Evolutionary conservation across 2,888 invertebrate genomes (phyloP).

Genomic region (Neelides folsomi): DNA sequence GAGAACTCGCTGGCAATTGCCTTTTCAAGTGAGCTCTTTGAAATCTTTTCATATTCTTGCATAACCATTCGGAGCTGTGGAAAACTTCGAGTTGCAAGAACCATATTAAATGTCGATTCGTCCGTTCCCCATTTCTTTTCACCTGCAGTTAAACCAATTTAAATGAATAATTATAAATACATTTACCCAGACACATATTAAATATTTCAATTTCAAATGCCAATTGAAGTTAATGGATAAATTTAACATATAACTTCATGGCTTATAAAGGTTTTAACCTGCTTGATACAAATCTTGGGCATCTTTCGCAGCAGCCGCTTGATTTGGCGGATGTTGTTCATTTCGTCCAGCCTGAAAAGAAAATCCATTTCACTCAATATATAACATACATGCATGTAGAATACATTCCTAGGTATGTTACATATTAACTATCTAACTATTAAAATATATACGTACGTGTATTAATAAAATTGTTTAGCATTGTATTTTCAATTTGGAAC

Average conservation of each 20-base stretch:
- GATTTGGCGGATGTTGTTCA: conserved; percentile 63
- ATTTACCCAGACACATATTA: too few relatives aligned
- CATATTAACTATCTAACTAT: too few relatives aligned
- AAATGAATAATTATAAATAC: background rate
- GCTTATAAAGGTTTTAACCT: conserved; percentile 42
- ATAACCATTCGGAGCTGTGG: conserved; percentile 74
- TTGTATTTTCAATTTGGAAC: too few relatives aligned
- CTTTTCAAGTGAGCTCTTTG: conserved; percentile 54
- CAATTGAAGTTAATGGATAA: too few relatives aligned
- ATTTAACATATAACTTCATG: too few relatives aligned
- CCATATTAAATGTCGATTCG: conserved; percentile 70
- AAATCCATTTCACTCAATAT: background rate
- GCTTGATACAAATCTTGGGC: conserved; percentile 64
- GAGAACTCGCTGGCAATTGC: conserved; percentile 73
- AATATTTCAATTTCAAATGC: too few relatives aligned
- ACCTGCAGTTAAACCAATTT: conserved; percentile 36
- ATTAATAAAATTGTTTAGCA: too few relatives aligned
- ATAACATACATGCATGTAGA: too few relatives aligned
- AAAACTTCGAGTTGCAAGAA: conserved; percentile 72
- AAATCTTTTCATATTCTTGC: conserved; percentile 61
- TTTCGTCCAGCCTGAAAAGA: conserved; percentile 53
- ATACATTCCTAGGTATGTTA: too few relatives aligned
- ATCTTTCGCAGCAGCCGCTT: conserved; percentile 57
- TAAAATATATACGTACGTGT: too few relatives aligned
- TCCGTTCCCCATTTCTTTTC: conserved; percentile 70